Evolutionary conservation across 2,888 invertebrate species (phyloP), one percentile per base, ranked within the genome.

Genomic region (Andricus quercusramuli): DNA sequence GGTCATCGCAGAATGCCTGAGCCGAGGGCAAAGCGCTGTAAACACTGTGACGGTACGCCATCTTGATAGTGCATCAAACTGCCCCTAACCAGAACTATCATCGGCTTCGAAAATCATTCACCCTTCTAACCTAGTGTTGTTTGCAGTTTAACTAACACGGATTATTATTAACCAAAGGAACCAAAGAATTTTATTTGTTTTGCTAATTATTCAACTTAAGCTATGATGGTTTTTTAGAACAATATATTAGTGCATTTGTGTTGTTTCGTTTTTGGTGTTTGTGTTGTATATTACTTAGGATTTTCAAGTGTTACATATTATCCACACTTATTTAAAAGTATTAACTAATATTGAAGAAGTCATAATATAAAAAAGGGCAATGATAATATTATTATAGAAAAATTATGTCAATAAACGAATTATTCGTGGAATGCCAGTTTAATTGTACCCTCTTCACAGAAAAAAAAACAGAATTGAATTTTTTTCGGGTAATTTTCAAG

Each of bases 1-100:
- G 92, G 92, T 91, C 91, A 90, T 90, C 92, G 88, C 92, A 92
- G 92, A 93, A 93, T 93, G 93, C 95, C 95, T 94, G 95, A 95
- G 94, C 96, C 97, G 94, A 96, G 96, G 95, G 96, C 97, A 94
- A 97, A 97, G 94, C 96, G 97, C 96, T 97, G 97, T 96, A 96
- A 96, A 95, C 96, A 96, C 94, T 97, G 97, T 96, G 97, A 97
- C 96, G 97, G 97, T 97, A 96, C 91, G 92, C 47, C 83, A 78
- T 78, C 78, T 80, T 80, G 62, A 29, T 68, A 44, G 66, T 47
- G 76, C 77, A 80, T 77, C 67, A 74, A 56, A 74, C 32, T 74
- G 13, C 9, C 29, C 51, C 32, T 74, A 74, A 74, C 32, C 32
- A 74, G 74, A 56, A 70, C 56, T 74, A 51, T 56, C 51, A 74